Base-by-base conservation (phyloP, 2,113 vertebrate genomes). In the Nothocercus julius region DNA sequence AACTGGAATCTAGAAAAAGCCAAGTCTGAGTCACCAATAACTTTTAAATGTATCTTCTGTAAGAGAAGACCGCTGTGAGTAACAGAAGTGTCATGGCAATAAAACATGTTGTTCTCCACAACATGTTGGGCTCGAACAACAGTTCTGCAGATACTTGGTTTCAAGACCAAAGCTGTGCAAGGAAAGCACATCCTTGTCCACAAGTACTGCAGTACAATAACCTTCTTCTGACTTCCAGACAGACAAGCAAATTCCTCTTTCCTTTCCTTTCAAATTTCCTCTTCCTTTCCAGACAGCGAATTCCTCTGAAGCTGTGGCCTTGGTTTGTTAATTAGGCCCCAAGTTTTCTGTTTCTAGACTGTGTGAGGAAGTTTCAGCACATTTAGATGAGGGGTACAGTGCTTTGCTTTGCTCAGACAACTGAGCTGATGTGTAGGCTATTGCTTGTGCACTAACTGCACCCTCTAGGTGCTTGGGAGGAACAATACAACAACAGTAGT, bases 381-480 rank as follows among this genome's bases (percentile, higher is more conserved):
- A 14, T 78, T 78, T 61, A 25, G 7, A 1, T 69, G 44, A 51
- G 21, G 3, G 32, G 64, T 30, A 19, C 34, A 24, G 70, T 40
- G 51, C 38, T 45, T 49, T 40, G 51, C 38, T 45, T 49, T 70
- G 62, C 70, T 73, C 5, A 13, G 54, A 59, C 13, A 72, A 40
- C 30, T 42, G 56, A 67, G 34, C 30, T 11, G 32, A 45, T 69
- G 30, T 64, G 24, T 15, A 77, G 28, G 53, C 28, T 77, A 36
- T 5, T 18, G 27, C 72, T 32, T 5, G 7, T 61, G 27, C 27
- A 45, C 5, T 38, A 70, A 58, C 51, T 49, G 38, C 45, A 75
- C 3, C 11, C 69, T 34, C 49, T 36, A 4, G 0, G 0, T 66
- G 22, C 53, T 0, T 42, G 32, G 56, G 69, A 81, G 47, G 38